Conservation (phyloP, 30 jellyfish, hydroid and myxozoan species). For the Haliclystus octoradiatus region DNA sequence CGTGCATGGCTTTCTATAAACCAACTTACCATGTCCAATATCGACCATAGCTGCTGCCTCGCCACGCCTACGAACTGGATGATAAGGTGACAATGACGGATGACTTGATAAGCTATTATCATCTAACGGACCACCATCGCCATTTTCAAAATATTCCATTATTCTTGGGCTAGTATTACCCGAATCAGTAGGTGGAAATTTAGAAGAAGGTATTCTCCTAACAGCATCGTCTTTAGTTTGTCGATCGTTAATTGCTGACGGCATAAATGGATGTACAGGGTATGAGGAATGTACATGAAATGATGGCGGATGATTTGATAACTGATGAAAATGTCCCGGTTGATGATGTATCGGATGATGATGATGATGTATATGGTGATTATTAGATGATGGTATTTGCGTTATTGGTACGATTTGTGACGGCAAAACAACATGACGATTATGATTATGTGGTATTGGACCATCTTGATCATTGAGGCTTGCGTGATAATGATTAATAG, state of each 20-base stretch:
- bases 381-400: slow-evolving; percentile 37
- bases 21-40: slow-evolving; percentile 77
- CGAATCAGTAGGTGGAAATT: slow-evolving; percentile 21
- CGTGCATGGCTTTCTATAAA: neutral
- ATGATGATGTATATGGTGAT: slow-evolving; percentile 17
- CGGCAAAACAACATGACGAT: slow-evolving; percentile 27
- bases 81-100: slow-evolving; percentile 34
- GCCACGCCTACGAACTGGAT: slow-evolving; percentile 95
- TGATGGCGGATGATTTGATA: slow-evolving; percentile 38
- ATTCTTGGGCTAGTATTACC: neutral
- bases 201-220: slow-evolving; percentile 28
- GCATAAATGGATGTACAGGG: slow-evolving; percentile 19
- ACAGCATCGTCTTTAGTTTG: slow-evolving; percentile 35
- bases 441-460: slow-evolving; percentile 25
- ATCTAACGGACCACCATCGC: slow-evolving; percentile 4
- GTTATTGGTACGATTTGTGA: slow-evolving; percentile 29
- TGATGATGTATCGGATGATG: slow-evolving; percentile 71
- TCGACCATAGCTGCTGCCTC: slow-evolving; percentile 99
- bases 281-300: slow-evolving; percentile 44
- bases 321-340: slow-evolving; percentile 52
- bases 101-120: slow-evolving; percentile 23
- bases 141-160: neutral
- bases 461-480: slow-evolving; percentile 33
- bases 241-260: slow-evolving; percentile 7
- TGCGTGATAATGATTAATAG: slow-evolving; percentile 20